These are phyloP conservation scores for Bhutanitis thaidina DNA, from an alignment of 2,888 invertebrate species.

Conservation along the genomic window DNA sequence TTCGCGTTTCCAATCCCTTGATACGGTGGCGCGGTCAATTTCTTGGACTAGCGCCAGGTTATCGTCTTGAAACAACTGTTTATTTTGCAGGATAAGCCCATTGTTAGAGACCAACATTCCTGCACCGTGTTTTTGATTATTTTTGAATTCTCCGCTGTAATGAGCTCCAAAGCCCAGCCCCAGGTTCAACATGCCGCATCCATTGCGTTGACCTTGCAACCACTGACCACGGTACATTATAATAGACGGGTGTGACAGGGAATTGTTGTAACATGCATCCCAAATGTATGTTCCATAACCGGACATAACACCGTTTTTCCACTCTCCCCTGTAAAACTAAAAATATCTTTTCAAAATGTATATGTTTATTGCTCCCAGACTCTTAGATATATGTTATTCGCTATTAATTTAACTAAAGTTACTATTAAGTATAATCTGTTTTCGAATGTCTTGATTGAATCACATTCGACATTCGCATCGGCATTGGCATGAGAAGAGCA, in stretches of 20 bases:
- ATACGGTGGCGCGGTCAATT: slow-evolving; percentile 17
- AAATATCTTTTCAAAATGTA: too few species aligned
- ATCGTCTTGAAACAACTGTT: slow-evolving; percentile 74
- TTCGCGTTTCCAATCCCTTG: slow-evolving; percentile 22
- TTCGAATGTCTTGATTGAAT: too few species aligned
- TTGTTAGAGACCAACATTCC: slow-evolving; percentile 78
- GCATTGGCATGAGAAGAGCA: too few species aligned
- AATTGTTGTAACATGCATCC: slow-evolving; percentile 72
- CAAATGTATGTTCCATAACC: slow-evolving; percentile 81
- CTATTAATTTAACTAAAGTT: too few species aligned
- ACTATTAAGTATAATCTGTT: too few species aligned
- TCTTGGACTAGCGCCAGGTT: slow-evolving; percentile 48
- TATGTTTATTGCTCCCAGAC: too few species aligned
- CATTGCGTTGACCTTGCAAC: slow-evolving; percentile 74
- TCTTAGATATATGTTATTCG: too few species aligned
- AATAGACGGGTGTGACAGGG: slow-evolving; percentile 74
- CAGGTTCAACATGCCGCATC: slow-evolving; percentile 68
- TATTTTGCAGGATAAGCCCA: slow-evolving; percentile 68
- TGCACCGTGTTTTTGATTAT: slow-evolving; percentile 78
- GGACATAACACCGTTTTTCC: slow-evolving; percentile 77
- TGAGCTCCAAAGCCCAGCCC: slow-evolving; percentile 76
- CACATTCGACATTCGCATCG: too few species aligned
- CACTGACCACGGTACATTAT: slow-evolving; percentile 77
- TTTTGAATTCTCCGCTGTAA: slow-evolving; percentile 76
- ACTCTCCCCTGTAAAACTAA: slow-evolving; percentile 80